These are phyloP conservation scores for Cremastinae sp. DNA, from an alignment of 2,888 invertebrate genomes.

Conservation along the genomic window DNA sequence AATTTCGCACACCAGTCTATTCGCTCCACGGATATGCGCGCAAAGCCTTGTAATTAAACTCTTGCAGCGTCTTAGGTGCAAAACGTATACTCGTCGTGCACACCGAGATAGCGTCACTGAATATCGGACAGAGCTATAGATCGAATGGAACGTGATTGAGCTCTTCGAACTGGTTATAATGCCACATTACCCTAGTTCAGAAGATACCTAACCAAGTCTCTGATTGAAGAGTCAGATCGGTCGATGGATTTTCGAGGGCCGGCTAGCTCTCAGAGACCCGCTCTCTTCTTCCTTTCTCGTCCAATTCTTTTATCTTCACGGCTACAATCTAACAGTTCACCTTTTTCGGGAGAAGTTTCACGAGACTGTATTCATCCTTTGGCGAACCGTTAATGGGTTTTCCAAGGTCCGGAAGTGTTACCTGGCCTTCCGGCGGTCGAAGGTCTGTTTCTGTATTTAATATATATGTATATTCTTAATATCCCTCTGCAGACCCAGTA, in stretches of 20 bases:
- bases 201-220: conserved; percentile 22
- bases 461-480: too few species aligned
- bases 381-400: conserved; percentile 71
- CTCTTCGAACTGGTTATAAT: conserved; percentile 35
- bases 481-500: background rate
- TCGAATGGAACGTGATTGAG: conserved; percentile 40
- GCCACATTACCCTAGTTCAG: conserved; percentile 34
- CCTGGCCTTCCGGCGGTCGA: conserved; percentile 65
- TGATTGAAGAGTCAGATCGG: conserved; percentile 64
- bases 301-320: conserved; percentile 58
- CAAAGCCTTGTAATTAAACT: conserved; percentile 77
- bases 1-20: conserved; percentile 36
- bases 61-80: conserved; percentile 77
- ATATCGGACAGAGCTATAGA: conserved; percentile 43
- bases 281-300: conserved; percentile 32
- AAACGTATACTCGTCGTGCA: conserved; percentile 77
- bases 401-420: conserved; percentile 68
- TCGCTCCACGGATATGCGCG: conserved; percentile 46
- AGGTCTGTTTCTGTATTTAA: conserved; percentile 22
- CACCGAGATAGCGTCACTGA: conserved; percentile 57
- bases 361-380: conserved; percentile 7
- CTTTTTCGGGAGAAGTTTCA: conserved; percentile 34
- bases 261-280: conserved; percentile 20
- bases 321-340: conserved; percentile 10
- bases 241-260: conserved; percentile 60